phyloP scores from a whole-genome alignment of 2,888 invertebrate species.

The Brenthis ino region DNA sequence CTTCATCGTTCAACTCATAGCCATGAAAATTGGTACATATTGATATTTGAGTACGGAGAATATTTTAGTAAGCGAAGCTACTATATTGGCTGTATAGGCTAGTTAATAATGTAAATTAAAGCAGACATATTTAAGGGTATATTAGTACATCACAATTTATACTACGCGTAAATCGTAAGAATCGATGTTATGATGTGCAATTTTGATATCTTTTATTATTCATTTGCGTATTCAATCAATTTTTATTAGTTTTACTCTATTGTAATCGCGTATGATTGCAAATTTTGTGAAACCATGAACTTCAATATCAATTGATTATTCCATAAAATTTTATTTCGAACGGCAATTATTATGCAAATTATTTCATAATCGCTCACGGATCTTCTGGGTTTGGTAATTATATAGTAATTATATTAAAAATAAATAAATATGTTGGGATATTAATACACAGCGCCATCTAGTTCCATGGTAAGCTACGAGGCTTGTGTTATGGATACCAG shows the following conservation, averaged over 20 bases:
- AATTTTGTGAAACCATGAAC: constrained; percentile 28
- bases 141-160: neutral
- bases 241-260: constrained; percentile 16
- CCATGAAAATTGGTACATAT: too few species aligned
- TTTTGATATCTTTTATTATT: neutral
- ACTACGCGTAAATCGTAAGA: neutral
- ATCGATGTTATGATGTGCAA: neutral
- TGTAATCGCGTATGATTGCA: constrained; percentile 27
- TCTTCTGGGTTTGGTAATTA: constrained; percentile 10
- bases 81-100: too few species aligned
- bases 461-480: too few species aligned
- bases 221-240: constrained; percentile 16
- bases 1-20: too few species aligned
- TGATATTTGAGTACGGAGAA: too few species aligned
- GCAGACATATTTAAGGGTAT: too few species aligned
- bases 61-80: too few species aligned
- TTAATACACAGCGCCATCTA: too few species aligned
- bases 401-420: neutral
- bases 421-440: too few species aligned
- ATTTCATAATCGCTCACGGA: constrained; percentile 17
- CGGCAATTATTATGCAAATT: constrained; percentile 17
- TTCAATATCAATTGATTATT: constrained; percentile 30
- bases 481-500: too few species aligned
- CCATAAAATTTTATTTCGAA: constrained; percentile 24
- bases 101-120: too few species aligned